phyloP scores from a whole-genome alignment of 2,888 invertebrate genomes.

The Netelia fuscicornis region DNA sequence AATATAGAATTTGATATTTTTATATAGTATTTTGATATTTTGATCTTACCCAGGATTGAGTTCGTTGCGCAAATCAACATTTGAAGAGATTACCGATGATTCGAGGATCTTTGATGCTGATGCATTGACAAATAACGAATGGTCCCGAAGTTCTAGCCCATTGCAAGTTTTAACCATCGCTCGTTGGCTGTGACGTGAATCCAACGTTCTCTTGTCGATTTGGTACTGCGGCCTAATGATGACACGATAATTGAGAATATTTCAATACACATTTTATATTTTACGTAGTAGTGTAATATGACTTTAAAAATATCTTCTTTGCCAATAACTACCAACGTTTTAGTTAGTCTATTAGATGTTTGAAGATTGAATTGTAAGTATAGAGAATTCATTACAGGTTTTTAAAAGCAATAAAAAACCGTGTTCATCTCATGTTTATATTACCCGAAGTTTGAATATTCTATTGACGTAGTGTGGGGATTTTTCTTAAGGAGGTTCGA shows the following conservation, averaged over 20 bases:
- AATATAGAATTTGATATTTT: too few relatives aligned
- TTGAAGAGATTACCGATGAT: conserved; percentile 86
- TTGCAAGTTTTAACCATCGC: conserved; percentile 92
- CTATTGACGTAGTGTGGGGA: too few relatives aligned
- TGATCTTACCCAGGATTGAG: conserved; percentile 85
- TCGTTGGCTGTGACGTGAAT: conserved; percentile 84
- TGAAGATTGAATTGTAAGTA: too few relatives aligned
- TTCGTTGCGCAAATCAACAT: conserved; percentile 87
- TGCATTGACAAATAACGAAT: conserved; percentile 83
- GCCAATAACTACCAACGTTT: too few relatives aligned
- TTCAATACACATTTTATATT: neutral
- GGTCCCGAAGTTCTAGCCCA: conserved; percentile 90
- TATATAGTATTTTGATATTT: neutral
- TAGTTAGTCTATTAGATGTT: too few relatives aligned
- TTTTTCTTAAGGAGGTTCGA: too few relatives aligned
- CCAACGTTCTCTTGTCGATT: conserved; percentile 83
- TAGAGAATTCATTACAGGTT: too few relatives aligned
- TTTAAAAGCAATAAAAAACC: too few relatives aligned
- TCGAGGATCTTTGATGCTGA: conserved; percentile 83
- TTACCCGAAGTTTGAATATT: too few relatives aligned
- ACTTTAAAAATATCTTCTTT: too few relatives aligned
- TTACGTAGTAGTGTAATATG: too few relatives aligned
- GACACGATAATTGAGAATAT: neutral
- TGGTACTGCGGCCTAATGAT: conserved; percentile 86
- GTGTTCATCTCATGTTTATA: too few relatives aligned